Evolutionary conservation across 2,113 vertebrate genomes (phyloP).

Genomic region (Turdus rufiventris): DNA sequence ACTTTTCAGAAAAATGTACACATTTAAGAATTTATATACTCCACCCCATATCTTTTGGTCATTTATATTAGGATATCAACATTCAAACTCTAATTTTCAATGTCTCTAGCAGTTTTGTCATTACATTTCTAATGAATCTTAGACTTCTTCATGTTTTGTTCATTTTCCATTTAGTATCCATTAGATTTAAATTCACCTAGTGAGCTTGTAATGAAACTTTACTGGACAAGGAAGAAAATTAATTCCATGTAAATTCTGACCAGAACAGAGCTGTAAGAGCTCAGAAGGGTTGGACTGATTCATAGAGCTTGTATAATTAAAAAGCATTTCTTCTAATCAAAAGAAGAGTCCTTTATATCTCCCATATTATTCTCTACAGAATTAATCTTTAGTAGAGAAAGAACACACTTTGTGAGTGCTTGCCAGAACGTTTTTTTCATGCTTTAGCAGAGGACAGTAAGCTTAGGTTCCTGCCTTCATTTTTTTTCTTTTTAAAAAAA

Average conservation of each 20-base stretch:
- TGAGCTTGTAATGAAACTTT: neutral
- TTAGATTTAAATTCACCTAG: neutral
- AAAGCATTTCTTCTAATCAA: neutral
- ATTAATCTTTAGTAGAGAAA: neutral
- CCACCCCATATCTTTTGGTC: neutral
- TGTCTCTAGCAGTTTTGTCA: neutral
- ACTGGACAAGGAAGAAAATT: neutral
- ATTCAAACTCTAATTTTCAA: neutral
- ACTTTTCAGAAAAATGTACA: neutral
- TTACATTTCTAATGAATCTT: neutral
- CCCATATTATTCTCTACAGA: neutral
- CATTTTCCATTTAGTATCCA: neutral
- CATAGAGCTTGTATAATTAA: neutral
- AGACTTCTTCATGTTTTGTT: neutral
- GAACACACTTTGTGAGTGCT: neutral
- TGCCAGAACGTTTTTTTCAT: neutral
- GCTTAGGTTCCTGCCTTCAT: neutral
- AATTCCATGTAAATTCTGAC: neutral
- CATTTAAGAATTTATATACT: neutral
- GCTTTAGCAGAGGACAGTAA: neutral
- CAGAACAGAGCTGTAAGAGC: neutral
- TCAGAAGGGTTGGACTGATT: neutral
- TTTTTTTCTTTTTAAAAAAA: neutral
- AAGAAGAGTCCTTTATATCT: neutral
- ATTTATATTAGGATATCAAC: neutral